A percentile compares a stretch with the other conserved stretches of the same genome.
Evolutionary conservation across 2,113 vertebrate species (phyloP).

Genomic region (Myiopsitta monachus): DNA sequence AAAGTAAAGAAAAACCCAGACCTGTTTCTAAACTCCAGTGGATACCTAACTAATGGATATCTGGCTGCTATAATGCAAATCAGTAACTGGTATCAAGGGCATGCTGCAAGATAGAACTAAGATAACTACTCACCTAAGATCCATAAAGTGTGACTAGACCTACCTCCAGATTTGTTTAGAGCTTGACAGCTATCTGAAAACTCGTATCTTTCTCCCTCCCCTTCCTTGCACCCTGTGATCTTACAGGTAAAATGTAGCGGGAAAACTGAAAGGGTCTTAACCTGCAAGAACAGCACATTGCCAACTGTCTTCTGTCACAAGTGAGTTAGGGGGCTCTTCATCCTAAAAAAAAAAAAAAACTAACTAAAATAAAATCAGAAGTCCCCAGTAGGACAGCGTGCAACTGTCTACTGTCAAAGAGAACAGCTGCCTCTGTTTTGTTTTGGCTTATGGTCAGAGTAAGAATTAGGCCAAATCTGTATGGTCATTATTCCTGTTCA

Average conservation of each 20-base stretch:
- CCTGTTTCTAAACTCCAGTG: background rate
- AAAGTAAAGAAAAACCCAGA: background rate
- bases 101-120: background rate
- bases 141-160: background rate
- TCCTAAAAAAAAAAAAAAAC: conserved; percentile 27
- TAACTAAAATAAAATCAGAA: background rate
- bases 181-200: background rate
- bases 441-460: background rate
- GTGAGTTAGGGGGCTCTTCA: conserved; percentile 1
- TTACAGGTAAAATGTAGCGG: background rate
- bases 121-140: background rate
- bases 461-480: background rate
- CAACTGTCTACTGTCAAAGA: background rate
- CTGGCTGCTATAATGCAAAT: background rate
- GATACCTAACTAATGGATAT: background rate
- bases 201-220: background rate
- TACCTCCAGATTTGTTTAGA: background rate
- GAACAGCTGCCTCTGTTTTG: background rate
- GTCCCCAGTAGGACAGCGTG: background rate
- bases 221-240: background rate
- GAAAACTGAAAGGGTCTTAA: conserved; percentile 14
- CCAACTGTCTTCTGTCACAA: conserved; percentile 32
- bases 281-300: conserved; percentile 28
- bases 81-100: background rate
- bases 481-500: background rate